Evolutionary conservation across 2,888 invertebrate genomes (phyloP).

Genomic region (Lasius platythorax): DNA sequence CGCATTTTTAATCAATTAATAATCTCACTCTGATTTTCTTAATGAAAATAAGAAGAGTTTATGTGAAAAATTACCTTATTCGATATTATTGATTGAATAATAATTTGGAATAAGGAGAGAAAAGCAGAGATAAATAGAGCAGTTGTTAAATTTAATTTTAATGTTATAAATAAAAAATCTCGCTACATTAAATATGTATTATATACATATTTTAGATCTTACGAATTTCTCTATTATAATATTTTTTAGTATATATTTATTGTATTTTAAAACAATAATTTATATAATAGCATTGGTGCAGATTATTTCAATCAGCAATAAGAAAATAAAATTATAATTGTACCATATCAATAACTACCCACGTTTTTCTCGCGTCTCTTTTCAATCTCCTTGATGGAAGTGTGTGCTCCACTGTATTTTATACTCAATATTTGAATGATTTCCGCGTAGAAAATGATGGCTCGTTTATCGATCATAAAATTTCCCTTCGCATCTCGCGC

Average conservation of each 20-base stretch:
- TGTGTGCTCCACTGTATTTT: neutral
- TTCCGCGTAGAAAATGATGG: neutral
- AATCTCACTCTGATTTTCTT: neutral
- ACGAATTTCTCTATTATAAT: neutral
- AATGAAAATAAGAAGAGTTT: neutral
- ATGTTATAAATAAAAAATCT: neutral
- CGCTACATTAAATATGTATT: neutral
- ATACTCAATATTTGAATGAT: conserved; percentile 2
- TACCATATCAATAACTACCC: neutral
- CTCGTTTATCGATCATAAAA: conserved; percentile 50
- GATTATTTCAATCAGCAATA: neutral
- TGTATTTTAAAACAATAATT: neutral
- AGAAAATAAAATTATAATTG: neutral
- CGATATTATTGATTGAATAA: neutral
- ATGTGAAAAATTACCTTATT: neutral
- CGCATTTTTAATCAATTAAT: conserved; percentile 1
- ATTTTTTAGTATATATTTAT: neutral
- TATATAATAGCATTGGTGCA: neutral
- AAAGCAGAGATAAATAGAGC: neutral
- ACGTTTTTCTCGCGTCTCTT: neutral
- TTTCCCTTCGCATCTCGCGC: conserved; percentile 13
- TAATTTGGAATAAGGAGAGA: neutral
- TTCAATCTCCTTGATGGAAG: neutral
- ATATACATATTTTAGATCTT: neutral
- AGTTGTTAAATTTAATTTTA: neutral